These are phyloP conservation scores for Pelusios castaneus DNA, from an alignment of 2,113 vertebrate species.

Conservation along the genomic window DNA sequence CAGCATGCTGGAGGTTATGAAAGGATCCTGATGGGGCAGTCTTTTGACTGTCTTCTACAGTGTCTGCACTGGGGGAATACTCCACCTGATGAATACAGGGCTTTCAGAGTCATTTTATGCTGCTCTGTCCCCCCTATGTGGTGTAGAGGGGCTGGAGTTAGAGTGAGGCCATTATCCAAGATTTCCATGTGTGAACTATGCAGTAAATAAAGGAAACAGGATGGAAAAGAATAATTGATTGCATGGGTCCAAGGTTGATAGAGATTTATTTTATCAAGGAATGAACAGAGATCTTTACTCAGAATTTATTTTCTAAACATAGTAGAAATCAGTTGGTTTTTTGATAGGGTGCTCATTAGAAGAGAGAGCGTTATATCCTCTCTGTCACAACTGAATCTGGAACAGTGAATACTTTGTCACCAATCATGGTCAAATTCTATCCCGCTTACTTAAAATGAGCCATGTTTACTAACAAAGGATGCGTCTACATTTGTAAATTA, in stretches of 20 bases:
- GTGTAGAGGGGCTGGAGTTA: background rate
- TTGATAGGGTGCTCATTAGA: slow-evolving; percentile 71
- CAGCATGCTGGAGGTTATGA: background rate
- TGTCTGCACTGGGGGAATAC: accelerated
- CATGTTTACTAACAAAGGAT: slow-evolving; percentile 18
- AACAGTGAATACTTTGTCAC: slow-evolving; percentile 59
- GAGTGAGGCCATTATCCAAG: background rate
- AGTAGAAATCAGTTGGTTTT: slow-evolving; percentile 64
- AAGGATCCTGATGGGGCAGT: background rate
- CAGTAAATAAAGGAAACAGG: slow-evolving; percentile 24
- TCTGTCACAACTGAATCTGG: background rate
- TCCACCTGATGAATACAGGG: background rate
- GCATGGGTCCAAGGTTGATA: slow-evolving; percentile 44
- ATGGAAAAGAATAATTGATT: slow-evolving; percentile 9
- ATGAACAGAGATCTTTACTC: slow-evolving; percentile 62
- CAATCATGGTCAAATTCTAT: slow-evolving; percentile 27
- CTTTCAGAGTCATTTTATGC: background rate
- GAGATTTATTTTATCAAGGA: slow-evolving; percentile 52
- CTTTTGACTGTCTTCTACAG: accelerated
- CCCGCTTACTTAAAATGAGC: slow-evolving; percentile 25
- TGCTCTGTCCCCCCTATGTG: background rate
- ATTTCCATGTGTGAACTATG: slow-evolving; percentile 40
- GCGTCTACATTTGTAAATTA: too few relatives aligned
- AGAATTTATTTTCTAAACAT: slow-evolving; percentile 72
- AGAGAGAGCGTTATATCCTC: slow-evolving; percentile 64